Base-by-base conservation (phyloP, 2,797 vertebrate genomes). In the Astyanax mexicanus region DNA sequence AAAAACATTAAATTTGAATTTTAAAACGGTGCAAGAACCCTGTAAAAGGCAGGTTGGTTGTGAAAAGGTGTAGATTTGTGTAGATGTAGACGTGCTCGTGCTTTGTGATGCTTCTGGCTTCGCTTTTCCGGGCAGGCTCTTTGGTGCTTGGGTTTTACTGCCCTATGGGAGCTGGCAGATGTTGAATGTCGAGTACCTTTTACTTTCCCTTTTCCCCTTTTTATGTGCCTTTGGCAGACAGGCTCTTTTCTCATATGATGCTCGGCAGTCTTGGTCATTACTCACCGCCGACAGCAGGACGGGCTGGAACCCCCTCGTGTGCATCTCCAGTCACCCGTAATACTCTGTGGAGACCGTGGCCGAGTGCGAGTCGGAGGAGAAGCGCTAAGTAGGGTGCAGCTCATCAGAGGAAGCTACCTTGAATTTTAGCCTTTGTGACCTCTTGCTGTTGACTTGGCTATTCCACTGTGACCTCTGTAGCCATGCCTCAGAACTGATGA, bases 231-330 rank as follows among this genome's bases (percentile, higher is more conserved):
- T 57, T 58, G 60, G 29, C 51, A 21, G 23, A 45, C 23, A 51
- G 21, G 17, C 49, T 40, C 45, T 69, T 69, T 71, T 12, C 40
- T 57, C 32, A 47, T 68, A 54, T 79, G 42, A 49, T 71, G 35
- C 54, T 55, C 42, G 74, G 38, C 60, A 40, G 70, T 67, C 69
- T 75, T 35, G 29, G 77, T 85, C 82, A 70, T 86, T 81, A 81
- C 79, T 88, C 84, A 84, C 54, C 80, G 5, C 70, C 72, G 80
- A 80, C 77, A 73, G 65, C 51, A 70, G 67, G 75, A 57, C 51
- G 17, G 65, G 51, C 61, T 49, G 44, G 62, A 60, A 71, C 37
- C 54, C 84, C 80, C 82, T 80, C 58, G 80, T 61, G 47, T 71
- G 52, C 66, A 17, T 76, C 73, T 82, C 74, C 58, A 29, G 60